These are phyloP conservation scores for Acropora yongei DNA, from an alignment of 64 coral and sea anemone genomes.

Conservation along the genomic window DNA sequence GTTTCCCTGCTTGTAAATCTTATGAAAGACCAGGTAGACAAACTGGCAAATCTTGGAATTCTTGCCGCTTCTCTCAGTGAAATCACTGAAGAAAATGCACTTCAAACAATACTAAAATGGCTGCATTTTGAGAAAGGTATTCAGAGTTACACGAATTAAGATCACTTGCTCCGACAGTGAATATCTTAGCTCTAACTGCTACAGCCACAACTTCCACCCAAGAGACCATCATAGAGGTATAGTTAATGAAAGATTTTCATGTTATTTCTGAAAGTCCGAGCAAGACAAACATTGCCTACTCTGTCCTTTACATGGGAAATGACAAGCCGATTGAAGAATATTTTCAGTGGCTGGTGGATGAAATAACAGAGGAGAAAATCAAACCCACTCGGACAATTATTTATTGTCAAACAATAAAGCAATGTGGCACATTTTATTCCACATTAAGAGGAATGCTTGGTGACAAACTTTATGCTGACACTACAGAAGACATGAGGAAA, in stretches of 20 bases:
- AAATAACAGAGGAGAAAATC: conserved; percentile 41
- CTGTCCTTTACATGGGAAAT: background rate
- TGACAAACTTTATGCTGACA: conserved; percentile 28
- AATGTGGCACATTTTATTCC: conserved; percentile 60
- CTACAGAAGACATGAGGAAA: background rate
- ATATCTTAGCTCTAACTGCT: conserved; percentile 32
- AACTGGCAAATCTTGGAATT: conserved; percentile 34
- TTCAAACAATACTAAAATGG: conserved; percentile 7
- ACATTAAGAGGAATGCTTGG: conserved; percentile 69
- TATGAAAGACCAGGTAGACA: conserved; percentile 46
- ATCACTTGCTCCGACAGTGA: conserved; percentile 30
- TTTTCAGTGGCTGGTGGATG: background rate
- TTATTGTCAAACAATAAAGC: conserved; percentile 49
- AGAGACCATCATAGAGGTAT: conserved; percentile 12
- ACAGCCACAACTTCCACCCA: background rate
- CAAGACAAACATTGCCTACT: background rate
- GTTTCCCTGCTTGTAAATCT: conserved; percentile 49
- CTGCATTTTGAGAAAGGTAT: conserved; percentile 54
- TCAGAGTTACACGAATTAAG: conserved; percentile 57
- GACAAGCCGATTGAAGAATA: background rate
- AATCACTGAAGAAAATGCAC: conserved; percentile 25
- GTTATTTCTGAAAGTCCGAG: conserved; percentile 51
- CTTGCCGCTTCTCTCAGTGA: conserved; percentile 32
- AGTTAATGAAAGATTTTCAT: conserved; percentile 44
- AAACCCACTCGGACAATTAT: conserved; percentile 37